Base-by-base conservation (phyloP, 2,888 invertebrate species). In the Byasa hedistus region DNA sequence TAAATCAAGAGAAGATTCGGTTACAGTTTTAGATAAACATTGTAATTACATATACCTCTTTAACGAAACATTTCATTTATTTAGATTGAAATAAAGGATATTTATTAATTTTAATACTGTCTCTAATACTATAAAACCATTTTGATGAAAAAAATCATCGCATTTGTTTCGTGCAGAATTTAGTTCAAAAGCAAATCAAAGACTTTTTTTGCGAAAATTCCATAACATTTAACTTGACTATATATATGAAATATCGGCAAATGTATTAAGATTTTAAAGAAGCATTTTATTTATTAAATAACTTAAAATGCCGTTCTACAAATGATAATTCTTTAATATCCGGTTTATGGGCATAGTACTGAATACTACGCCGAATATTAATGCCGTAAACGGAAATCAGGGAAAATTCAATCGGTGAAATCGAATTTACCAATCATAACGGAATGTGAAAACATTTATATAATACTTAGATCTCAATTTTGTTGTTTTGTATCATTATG, bases 331-430 rank as follows among this genome's bases (percentile, higher is more conserved):
- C 39, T 61, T 24, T 36, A 57, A 57, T 57, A 57, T 57, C 57
- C 57, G 32, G 21, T n/a, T 39, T 22, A 22, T 17, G 32, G 22
- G 22, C 22, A 22, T 17, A 22, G 32, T 17, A 36, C n/a, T 36
- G 56, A 27, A 17, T 27, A 3, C 56, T 19, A 19, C 24, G 27
- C 23, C 2, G 27, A 56, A 56, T 19, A 24, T 27, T 24, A 56
- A 56, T 23, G 27, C n/a, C 27, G 57, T 57, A 36, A 57, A 39
- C 57, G 57, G 36, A 57, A 57, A 57, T 57, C 21, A 17, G 22
- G 39, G 57, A 57, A 57, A 57, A 57, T 22, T 57, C 57, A 57
- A 57, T 57, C 39, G 39, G 36, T 39, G 22, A 39, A 39, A 21
- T 39, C 36, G 36, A 57, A 57, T 57, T n/a, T 57, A 39, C 36